Base-by-base conservation (phyloP, 1,140 invertebrate species). In the Saccostrea cuccullata region DNA sequence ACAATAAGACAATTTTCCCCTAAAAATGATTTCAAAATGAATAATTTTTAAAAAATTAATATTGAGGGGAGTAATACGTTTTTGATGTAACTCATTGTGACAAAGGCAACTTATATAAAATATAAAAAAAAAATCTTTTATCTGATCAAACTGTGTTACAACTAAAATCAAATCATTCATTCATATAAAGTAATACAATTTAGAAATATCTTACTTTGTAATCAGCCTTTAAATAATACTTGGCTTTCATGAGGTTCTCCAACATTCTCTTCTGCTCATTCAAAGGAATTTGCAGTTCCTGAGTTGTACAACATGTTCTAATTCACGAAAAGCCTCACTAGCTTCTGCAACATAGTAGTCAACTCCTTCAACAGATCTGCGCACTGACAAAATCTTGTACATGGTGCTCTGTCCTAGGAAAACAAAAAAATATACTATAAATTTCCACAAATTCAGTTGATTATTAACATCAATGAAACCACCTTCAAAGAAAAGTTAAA, bases 261-360 rank as follows among this genome's bases (percentile, higher is more conserved):
- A 40, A 36, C 9, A 36, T 13, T 12, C 36, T 11, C 13, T 55
- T 11, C 36, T 55, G 13, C 36, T 40, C 47, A 20, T 30, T 20
- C 20, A 64, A 15, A 11, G 58, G 13, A 30, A 36, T 67, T n/a
- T 30, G 58, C 13, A 86, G 17, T 67, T 86, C 64, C 11, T 36
- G 15, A 86, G n/a, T n/a, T n/a, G n/a, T n/a, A 36, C 40, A 8
- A 70, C 64, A 70, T 64, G 26, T 23, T 86, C 58, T 40, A 86
- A 40, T 12, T 55, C 67, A 55, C 36, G 12, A 23, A 86, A 86
- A 12, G 86, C 70, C 30, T 55, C 26, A 12, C 70, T 40, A 13
- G 12, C 86, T 82, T 86, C 86, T 15, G 55, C 70, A 55, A 86
- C 40, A 77, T 55, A 86, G 40, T 86, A 86, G 26, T 82, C 86